A percentile compares a stretch with the other conserved stretches of the same genome.
Evolutionary conservation across 2,113 vertebrate genomes (phyloP).

Genomic region (Channa argus): DNA sequence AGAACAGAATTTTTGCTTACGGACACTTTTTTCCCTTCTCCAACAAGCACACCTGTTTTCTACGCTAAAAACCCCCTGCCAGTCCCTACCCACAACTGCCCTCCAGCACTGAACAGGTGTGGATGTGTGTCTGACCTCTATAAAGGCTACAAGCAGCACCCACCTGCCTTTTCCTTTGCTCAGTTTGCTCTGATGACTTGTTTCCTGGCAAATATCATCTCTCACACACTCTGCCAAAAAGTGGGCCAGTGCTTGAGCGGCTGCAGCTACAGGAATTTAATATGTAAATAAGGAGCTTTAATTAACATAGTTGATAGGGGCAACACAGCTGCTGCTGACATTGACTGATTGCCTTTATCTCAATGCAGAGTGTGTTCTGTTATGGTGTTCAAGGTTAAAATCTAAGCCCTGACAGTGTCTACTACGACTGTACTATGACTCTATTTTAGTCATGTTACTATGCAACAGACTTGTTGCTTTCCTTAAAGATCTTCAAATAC

Average conservation of each 20-base stretch:
- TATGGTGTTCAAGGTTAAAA: constrained; percentile 42
- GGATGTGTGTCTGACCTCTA: constrained; percentile 54
- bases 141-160: constrained; percentile 50
- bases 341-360: constrained; percentile 91
- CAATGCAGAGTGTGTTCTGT: constrained; percentile 37
- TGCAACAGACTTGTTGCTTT: constrained; percentile 34
- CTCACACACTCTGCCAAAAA: constrained; percentile 43
- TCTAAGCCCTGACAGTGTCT: constrained; percentile 10
- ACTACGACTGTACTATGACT: constrained; percentile 9
- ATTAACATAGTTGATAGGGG: constrained; percentile 93
- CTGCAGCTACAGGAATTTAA: constrained; percentile 91
- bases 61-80: constrained; percentile 20
- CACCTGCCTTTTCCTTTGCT: constrained; percentile 63
- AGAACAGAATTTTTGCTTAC: neutral
- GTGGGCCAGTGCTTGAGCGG: constrained; percentile 84
- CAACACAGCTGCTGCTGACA: constrained; percentile 93
- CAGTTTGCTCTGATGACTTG: constrained; percentile 40
- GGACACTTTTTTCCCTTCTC: neutral
- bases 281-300: constrained; percentile 95
- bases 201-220: constrained; percentile 49
- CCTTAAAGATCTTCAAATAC: too few species aligned
- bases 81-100: constrained; percentile 23
- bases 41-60: constrained; percentile 28
- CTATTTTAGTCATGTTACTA: constrained; percentile 19
- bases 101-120: constrained; percentile 60